Conservation (phyloP, 2,797 vertebrate genomes). For the Chaunax sp. region DNA sequence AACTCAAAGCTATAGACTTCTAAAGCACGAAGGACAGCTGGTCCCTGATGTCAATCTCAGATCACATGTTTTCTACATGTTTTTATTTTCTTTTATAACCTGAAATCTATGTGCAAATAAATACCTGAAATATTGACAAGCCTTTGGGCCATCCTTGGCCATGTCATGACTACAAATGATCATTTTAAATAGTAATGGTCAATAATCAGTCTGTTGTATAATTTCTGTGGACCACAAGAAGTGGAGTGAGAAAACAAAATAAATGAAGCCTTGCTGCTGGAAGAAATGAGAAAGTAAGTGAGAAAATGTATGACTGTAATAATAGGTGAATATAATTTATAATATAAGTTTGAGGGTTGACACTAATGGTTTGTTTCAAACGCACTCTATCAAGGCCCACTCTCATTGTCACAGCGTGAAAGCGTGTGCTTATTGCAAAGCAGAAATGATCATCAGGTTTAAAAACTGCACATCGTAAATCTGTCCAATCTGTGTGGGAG, state of each 20-base stretch:
- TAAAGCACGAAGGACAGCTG: background rate
- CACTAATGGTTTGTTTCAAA: slow-evolving; percentile 10
- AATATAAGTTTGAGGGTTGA: slow-evolving; percentile 8
- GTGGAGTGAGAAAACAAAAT: background rate
- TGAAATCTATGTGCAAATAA: too few relatives aligned
- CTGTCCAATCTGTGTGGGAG: slow-evolving; percentile 14
- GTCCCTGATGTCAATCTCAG: too few relatives aligned
- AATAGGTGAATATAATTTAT: background rate
- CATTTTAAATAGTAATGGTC: background rate
- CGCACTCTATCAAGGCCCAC: background rate
- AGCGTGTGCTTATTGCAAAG: too few relatives aligned
- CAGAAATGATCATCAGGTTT: slow-evolving; percentile 6
- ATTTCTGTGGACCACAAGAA: background rate
- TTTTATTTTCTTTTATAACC: too few relatives aligned
- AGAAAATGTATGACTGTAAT: background rate
- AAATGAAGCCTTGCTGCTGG: background rate
- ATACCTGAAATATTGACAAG: too few relatives aligned
- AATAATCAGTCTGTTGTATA: background rate
- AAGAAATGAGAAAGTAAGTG: background rate
- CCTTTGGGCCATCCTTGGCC: background rate
- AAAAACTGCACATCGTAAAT: slow-evolving; percentile 16
- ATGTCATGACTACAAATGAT: too few relatives aligned
- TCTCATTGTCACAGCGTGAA: too few relatives aligned
- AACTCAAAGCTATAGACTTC: background rate
- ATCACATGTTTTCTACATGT: too few relatives aligned